Evolutionary conservation across 2,888 invertebrate genomes (phyloP).

Genomic region (Limnephilus auricula): DNA sequence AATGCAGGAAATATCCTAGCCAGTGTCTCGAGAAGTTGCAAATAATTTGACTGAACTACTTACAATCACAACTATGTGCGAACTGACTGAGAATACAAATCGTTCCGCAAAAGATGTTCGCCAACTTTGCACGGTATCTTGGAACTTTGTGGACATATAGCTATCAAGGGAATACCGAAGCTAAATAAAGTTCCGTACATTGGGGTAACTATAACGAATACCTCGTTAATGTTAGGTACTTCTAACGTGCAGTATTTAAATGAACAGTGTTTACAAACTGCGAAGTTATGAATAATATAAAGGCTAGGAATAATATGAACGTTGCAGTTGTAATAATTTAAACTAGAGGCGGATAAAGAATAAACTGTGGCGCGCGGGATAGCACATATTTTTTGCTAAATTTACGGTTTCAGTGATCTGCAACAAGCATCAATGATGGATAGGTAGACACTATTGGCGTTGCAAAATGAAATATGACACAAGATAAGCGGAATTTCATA

Average conservation of each 20-base stretch:
- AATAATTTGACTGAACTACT: background rate
- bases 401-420: background rate
- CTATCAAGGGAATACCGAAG: slow-evolving; percentile 5
- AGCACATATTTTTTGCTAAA: background rate
- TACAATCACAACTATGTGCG: slow-evolving; percentile 8
- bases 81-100: slow-evolving; percentile 32
- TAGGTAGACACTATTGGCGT: background rate
- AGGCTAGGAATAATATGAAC: background rate
- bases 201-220: background rate
- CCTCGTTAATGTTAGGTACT: background rate
- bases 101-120: slow-evolving; percentile 2
- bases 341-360: background rate
- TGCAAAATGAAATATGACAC: background rate
- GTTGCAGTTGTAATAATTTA: background rate
- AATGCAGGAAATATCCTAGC: background rate
- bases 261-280: background rate
- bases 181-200: background rate
- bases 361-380: background rate
- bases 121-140: background rate
- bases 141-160: background rate
- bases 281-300: background rate
- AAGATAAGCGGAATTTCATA: background rate
- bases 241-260: background rate
- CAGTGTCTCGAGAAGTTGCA: background rate
- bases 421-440: background rate